These are phyloP conservation scores for Psittacula derbiana DNA, from an alignment of 2,797 vertebrate genomes.

Conservation along the genomic window DNA sequence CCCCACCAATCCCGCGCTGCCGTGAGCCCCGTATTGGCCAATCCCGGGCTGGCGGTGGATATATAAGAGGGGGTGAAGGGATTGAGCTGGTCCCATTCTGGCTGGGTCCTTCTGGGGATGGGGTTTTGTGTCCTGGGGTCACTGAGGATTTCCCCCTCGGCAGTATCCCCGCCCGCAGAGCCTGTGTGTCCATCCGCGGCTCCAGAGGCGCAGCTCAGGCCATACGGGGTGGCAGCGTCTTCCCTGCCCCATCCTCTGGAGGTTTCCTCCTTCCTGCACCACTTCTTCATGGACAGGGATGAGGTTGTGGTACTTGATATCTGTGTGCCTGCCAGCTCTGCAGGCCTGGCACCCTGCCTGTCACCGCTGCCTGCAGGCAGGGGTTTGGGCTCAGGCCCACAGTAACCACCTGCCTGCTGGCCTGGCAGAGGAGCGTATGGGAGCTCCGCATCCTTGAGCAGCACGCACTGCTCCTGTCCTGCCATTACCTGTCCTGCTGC, in stretches of 20 bases:
- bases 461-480: fast-evolving
- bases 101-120: fast-evolving
- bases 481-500: not conserved
- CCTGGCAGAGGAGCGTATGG: fast-evolving
- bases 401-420: not conserved
- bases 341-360: not conserved
- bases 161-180: fast-evolving
- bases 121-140: fast-evolving
- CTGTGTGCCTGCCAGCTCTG: fast-evolving
- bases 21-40: fast-evolving
- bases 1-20: not conserved
- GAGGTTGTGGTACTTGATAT: fast-evolving
- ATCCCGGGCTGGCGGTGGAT: fast-evolving
- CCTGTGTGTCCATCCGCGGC: fast-evolving
- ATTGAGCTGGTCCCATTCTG: no score
- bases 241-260: fast-evolving
- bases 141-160: fast-evolving
- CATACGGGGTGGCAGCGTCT: not conserved
- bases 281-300: fast-evolving
- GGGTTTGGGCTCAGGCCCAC: not conserved
- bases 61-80: fast-evolving
- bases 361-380: not conserved
- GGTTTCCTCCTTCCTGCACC: not conserved
- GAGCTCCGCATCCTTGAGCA: fast-evolving
- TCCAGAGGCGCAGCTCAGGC: not conserved